Percentiles rank a stretch among this genome's conserved stretches.
Evolutionary conservation across 2,888 invertebrate species (phyloP).

Genomic region (Diarsia rubi): DNA sequence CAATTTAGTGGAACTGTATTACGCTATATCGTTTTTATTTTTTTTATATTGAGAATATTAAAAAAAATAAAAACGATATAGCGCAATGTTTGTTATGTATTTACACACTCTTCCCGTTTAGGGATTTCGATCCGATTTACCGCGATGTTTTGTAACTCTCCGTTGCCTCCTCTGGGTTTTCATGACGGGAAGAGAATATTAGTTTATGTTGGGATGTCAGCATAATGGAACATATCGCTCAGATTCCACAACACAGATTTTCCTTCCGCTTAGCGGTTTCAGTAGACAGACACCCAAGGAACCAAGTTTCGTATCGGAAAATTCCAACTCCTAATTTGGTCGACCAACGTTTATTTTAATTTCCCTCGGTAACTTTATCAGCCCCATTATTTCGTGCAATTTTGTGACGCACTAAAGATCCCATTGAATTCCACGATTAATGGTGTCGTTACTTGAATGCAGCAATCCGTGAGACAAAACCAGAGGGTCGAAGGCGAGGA

Average conservation of each 20-base stretch:
- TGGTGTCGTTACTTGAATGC: conserved; percentile 76
- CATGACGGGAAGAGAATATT: conserved; percentile 46
- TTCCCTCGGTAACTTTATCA: conserved; percentile 25
- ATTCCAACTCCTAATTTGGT: conserved; percentile 15
- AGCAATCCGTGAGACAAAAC: conserved; percentile 80
- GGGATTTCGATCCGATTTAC: conserved; percentile 37
- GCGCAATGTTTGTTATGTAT: conserved; percentile 33
- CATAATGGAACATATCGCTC: conserved; percentile 47
- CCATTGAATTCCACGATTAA: conserved; percentile 76
- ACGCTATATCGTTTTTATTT: conserved; percentile 39
- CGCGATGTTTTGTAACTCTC: conserved; percentile 43
- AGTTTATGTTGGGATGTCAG: conserved; percentile 25
- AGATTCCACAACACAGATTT: conserved; percentile 31
- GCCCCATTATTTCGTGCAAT: conserved; percentile 51
- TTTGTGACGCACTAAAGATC: conserved; percentile 62
- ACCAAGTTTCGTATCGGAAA: conserved; percentile 22
- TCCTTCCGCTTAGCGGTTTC: conserved; percentile 22
- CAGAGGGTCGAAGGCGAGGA: conserved; percentile 81
- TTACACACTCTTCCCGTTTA: conserved; percentile 12
- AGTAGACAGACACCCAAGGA: neutral
- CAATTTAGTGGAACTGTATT: conserved; percentile 18
- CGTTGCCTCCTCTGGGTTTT: conserved; percentile 45
- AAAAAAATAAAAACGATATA: too few relatives aligned
- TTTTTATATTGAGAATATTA: too few relatives aligned
- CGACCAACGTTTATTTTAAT: conserved; percentile 27